Base-by-base conservation (phyloP, 2,113 vertebrate species). In the Archocentrus centrarchus region DNA sequence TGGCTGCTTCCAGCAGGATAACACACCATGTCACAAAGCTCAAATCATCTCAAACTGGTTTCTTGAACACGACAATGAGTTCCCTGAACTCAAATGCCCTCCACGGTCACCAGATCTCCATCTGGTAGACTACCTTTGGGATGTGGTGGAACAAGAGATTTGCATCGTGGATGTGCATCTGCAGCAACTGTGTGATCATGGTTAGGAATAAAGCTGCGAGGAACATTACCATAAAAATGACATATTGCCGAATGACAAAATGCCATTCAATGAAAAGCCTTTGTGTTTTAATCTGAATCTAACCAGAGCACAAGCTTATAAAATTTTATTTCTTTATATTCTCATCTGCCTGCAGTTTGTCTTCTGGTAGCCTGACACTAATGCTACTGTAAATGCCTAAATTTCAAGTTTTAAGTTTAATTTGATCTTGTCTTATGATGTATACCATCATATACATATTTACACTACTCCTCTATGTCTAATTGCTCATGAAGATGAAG, bases 401-500 rank as follows among this genome's bases (percentile, higher is more conserved):
- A 22, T 80, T 80, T 41, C 4, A 53, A 50, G 32, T 73, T 79
- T 59, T 88, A 62, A 58, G 9, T 44, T 63, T 30, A 6, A 80
- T 79, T 78, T 66, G 14, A 80, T 24, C 30, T 82, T 11, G 47
- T 62, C 58, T 62, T 11, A 30, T 44, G 13, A 84, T 27, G 35
- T 62, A 63, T n/a, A 68, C 62, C 39, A 77, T 79, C 30, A 37
- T 5, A 81, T 80, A 11, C 73, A 30, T 7, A 79, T 39, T 20
- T 59, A 59, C 13, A 3, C 9, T 15, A 1, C 44, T 22, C 17
- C 24, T 80, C 27, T 50, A 14, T 73, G 61, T 63, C 82, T 70
- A 35, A 44, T 83, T 4, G 53, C 27, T 82, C 55, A 82, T 85
- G 27, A 82, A 84, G 73, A 32, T 53, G 79, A 22, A 73, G 79